Evolutionary conservation across 2,888 invertebrate genomes (phyloP), one percentile per base, ranked within the genome.

Genomic region (Patella ulyssiponensis): DNA sequence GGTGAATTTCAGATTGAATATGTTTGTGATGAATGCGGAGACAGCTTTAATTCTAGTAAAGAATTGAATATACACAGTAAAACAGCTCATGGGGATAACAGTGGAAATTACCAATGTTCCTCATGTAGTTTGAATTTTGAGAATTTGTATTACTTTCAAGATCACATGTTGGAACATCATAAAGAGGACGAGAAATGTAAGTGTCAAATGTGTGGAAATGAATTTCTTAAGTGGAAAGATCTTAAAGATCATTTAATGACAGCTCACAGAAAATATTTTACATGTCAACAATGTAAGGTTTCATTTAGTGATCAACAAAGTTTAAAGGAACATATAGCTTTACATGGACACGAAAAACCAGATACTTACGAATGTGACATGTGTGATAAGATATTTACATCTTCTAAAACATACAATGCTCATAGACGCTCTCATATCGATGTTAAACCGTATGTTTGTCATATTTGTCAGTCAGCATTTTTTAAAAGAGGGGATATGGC

Each of bases 401-500:
- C 83, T 0, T 79, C 79, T 77, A 81, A 81, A 14, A 82, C 82
- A 77, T 83, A 82, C 78, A 83, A 81, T 20, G 86, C 86, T 0
- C 87, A 87, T 78, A 84, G 85, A 71, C 82, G 79, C 27, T 81
- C 83, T 11, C 87, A 87, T 78, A 77, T 79, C 11, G 86, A 85
- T 5, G 78, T 81, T 54, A 84, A 84, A 72, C 82, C 82, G 11
- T 86, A 82, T 75, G 73, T 79, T 23, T 87, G 87, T 78, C 82
- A 78, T 27, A 76, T 83, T 20, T 87, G 87, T 69, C 83, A 83
- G 12, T 80, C 81, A 14, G 77, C 80, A 15, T 87, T 87, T 79
- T 86, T 86, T 44, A 87, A 87, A 79, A 81, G 86, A 71, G 87
- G 87, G 1, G 87, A 86, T n/a, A 78, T 87, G 72, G 82, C 85